A percentile compares a stretch with the other conserved stretches of the same genome.
Evolutionary conservation across 2,888 invertebrate species (phyloP).

Genomic region (Maniola hyperantus): DNA sequence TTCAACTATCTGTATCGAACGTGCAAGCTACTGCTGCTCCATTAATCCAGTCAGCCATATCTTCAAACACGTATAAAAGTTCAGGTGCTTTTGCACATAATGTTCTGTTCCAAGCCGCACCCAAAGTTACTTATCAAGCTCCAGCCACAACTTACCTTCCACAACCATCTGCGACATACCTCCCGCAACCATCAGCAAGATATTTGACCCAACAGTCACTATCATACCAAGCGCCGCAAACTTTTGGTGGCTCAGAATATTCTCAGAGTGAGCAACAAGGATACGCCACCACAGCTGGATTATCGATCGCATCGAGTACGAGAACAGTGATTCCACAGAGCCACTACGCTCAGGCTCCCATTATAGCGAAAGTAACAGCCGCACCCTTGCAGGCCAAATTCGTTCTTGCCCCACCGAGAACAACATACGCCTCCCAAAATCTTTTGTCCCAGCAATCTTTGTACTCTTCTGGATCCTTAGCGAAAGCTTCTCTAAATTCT

Average conservation of each 20-base stretch:
- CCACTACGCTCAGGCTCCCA: constrained; percentile 79
- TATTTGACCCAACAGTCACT: constrained; percentile 19
- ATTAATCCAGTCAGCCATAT: constrained; percentile 43
- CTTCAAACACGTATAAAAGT: constrained; percentile 40
- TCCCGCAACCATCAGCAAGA: neutral
- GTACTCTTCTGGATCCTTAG: constrained; percentile 59
- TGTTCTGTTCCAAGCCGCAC: constrained; percentile 42
- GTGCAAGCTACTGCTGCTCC: constrained; percentile 51
- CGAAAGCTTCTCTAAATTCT: constrained; percentile 72
- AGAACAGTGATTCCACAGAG: constrained; percentile 68
- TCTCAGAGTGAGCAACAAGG: constrained; percentile 75
- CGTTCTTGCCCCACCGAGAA: constrained; percentile 60
- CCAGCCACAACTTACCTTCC: constrained; percentile 38
- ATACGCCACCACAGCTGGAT: constrained; percentile 79
- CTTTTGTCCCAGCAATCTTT: constrained; percentile 58
- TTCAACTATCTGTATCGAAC: constrained; percentile 74
- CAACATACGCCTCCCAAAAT: constrained; percentile 62
- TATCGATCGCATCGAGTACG: constrained; percentile 60
- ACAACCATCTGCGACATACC: constrained; percentile 5
- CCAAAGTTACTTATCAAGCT: constrained; percentile 53
- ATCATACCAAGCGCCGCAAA: constrained; percentile 52
- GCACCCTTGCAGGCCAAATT: constrained; percentile 72
- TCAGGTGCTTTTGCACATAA: constrained; percentile 47
- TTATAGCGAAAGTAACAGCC: constrained; percentile 74
- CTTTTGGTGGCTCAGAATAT: constrained; percentile 51